These are phyloP conservation scores for Timandra comae DNA, from an alignment of 2,888 invertebrate species.

Conservation along the genomic window DNA sequence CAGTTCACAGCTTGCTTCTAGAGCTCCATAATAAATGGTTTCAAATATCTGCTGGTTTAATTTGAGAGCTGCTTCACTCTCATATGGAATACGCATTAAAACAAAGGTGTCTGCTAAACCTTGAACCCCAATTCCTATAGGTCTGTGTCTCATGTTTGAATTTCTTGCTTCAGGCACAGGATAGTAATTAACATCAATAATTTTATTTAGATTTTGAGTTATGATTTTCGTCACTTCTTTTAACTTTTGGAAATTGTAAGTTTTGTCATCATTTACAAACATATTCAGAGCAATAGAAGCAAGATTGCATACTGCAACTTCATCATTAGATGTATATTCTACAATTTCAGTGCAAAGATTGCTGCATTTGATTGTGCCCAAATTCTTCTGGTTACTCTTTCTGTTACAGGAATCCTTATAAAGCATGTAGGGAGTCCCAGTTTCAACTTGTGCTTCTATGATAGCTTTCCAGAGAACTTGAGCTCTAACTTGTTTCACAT, in stretches of 20 bases:
- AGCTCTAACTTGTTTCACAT: constrained; percentile 83
- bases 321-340: constrained; percentile 93
- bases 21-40: constrained; percentile 97
- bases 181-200: constrained; percentile 97
- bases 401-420: constrained; percentile 97
- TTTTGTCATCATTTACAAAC: constrained; percentile 88
- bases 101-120: constrained; percentile 98
- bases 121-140: constrained; percentile 96
- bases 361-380: constrained; percentile 98
- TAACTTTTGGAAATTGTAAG: constrained; percentile 91
- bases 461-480: constrained; percentile 96
- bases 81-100: constrained; percentile 94
- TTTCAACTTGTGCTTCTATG: constrained; percentile 96
- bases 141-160: constrained; percentile 92
- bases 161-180: constrained; percentile 91
- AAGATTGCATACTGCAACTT: constrained; percentile 98
- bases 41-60: constrained; percentile 98
- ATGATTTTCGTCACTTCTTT: constrained; percentile 91
- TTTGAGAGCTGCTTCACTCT: constrained; percentile 88
- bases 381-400: constrained; percentile 98
- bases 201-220: constrained; percentile 95
- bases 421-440: constrained; percentile 98
- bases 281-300: constrained; percentile 98
- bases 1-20: constrained; percentile 96
- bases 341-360: constrained; percentile 99